A percentile compares a stretch with the other conserved stretches of the same genome.
Evolutionary conservation across 2,797 vertebrate species (phyloP).

Genomic region (Gymnocypris eckloni): DNA sequence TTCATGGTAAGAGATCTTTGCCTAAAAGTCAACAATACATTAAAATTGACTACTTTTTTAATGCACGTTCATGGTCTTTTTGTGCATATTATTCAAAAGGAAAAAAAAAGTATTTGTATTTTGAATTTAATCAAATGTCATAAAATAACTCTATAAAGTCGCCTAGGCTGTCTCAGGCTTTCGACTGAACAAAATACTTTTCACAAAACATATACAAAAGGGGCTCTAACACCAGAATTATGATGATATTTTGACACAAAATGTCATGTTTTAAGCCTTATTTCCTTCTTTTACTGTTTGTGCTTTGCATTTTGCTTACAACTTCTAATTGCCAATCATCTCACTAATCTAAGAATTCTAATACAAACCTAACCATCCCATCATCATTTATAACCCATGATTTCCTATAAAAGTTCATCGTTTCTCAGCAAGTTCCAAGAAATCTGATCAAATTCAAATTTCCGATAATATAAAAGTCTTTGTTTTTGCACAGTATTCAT

Average conservation of each 20-base stretch:
- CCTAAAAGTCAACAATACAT: neutral
- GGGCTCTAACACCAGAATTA: neutral
- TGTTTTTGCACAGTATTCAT: neutral
- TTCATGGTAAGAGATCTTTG: neutral
- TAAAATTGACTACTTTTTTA: neutral
- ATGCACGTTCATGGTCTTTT: neutral
- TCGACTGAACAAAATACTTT: neutral
- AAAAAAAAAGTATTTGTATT: neutral
- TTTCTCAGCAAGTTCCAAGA: neutral
- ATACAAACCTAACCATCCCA: constrained; percentile 19
- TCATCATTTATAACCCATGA: constrained; percentile 1
- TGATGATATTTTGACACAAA: neutral
- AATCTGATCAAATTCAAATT: neutral
- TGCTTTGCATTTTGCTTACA: constrained; percentile 71
- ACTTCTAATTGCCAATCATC: constrained; percentile 63
- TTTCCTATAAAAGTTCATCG: neutral
- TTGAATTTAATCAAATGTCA: neutral
- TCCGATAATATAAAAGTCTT: neutral
- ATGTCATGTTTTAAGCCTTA: neutral
- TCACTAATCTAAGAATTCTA: constrained; percentile 22
- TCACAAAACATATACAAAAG: neutral
- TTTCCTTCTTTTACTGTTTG: constrained; percentile 41
- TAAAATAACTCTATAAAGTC: neutral
- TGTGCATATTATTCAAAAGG: neutral
- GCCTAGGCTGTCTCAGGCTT: no score